Evolutionary conservation across 2,797 vertebrate genomes (phyloP), one percentile per base, ranked within the genome.

Genomic region (Poecilia gillii): DNA sequence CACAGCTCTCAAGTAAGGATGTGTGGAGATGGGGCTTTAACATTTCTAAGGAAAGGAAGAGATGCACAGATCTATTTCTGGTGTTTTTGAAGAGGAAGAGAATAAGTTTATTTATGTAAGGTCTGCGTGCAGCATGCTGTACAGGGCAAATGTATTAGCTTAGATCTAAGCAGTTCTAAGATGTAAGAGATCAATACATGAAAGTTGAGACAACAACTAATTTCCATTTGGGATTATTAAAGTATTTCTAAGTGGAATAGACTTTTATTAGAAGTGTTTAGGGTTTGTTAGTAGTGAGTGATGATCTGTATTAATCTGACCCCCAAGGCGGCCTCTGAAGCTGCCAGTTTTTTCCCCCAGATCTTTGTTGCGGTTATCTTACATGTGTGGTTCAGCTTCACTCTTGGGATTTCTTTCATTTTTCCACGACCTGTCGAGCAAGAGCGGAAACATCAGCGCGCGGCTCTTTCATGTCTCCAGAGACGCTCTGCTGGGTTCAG

Each of bases 1-100:
- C 80, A 85, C 72, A 70, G 94, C 91, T 85, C 91, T 98, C 28
- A 97, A 96, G 98, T 99, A 95, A 96, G 96, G 93, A 36, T n/a
- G 11, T 16, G 33, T 14, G 13, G 55, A 70, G 16, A 11, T 3
- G 66, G 36, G 36, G 57, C 75, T 74, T 41, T n/a, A 33, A 23
- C 14, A n/a, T 51, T 33, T 51, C 31, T 11, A 36, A 77, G 41
- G 41, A 70, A 45, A 33, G 3, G 53, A 66, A 57, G 12, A 68
- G 36, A 41, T 68, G 64, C 36, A 68, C 64, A 41, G 16, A 46
- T 71, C 43, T 71, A 3, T 71, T 71, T 36, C 41, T 70, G 66
- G 66, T 70, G 39, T 43, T 43, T 70, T 14, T 45, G 39, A 39
- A 41, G 36, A 12, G 36, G 62, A 64, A 68, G 18, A 43, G 23